phyloP scores from a whole-genome alignment of 2,113 vertebrate genomes.

The Labeo rohita region DNA sequence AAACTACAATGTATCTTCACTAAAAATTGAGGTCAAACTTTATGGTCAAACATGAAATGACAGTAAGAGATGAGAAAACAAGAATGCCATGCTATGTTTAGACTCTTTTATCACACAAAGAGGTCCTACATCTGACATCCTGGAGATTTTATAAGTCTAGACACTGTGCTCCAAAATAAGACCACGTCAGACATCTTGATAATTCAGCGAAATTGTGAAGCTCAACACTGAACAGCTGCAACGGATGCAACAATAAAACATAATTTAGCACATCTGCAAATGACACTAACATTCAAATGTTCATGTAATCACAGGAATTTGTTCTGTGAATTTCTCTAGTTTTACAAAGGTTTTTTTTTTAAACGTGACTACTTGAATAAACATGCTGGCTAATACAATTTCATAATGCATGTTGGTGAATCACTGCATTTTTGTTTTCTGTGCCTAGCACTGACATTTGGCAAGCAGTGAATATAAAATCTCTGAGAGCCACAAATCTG shows the following conservation, averaged over 20 bases:
- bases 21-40: neutral
- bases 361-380: neutral
- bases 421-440: neutral
- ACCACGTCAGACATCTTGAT: neutral
- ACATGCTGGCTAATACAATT: neutral
- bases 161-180: conserved; percentile 13
- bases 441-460: neutral
- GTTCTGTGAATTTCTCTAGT: neutral
- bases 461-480: neutral
- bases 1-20: neutral
- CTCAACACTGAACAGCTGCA: neutral
- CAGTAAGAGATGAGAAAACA: neutral
- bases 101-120: conserved; percentile 10
- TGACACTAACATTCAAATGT: neutral
- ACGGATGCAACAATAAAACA: neutral
- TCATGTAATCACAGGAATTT: neutral
- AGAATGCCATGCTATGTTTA: conserved; percentile 16
- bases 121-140: conserved; percentile 20
- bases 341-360: neutral
- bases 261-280: neutral
- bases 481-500: neutral
- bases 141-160: conserved; percentile 30
- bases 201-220: neutral
- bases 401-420: neutral
- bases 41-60: neutral